phyloP scores from a whole-genome alignment of 1,140 invertebrate genomes.

The Andrena cerasifolii region DNA sequence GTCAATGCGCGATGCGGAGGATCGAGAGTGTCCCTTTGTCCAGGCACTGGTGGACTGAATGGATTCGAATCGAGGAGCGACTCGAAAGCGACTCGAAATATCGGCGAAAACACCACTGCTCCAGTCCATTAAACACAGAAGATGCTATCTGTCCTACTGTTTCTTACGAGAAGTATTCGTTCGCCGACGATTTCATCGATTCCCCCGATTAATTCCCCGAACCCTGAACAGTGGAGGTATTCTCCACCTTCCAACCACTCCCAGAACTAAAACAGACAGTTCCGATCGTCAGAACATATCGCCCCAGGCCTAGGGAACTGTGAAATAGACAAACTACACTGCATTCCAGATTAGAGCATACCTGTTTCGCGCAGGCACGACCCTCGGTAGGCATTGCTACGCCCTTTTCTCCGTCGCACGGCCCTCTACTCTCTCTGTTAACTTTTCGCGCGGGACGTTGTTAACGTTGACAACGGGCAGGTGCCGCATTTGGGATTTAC shows the following conservation, averaged over 20 bases:
- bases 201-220: neutral
- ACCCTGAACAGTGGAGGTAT: too few species aligned
- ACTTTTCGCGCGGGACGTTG: too few species aligned
- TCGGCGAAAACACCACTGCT: slow-evolving; percentile 29
- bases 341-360: too few species aligned
- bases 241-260: neutral
- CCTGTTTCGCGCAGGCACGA: too few species aligned
- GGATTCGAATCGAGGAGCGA: slow-evolving; percentile 25
- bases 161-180: neutral
- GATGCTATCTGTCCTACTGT: slow-evolving; percentile 24
- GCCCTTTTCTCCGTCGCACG: too few species aligned
- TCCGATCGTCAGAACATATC: neutral
- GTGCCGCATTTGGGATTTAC: too few species aligned
- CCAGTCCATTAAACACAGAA: slow-evolving; percentile 28
- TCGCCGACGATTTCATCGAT: slow-evolving; percentile 4
- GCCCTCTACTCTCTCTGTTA: too few species aligned
- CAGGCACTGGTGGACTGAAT: slow-evolving; percentile 16
- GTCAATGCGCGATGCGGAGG: slow-evolving; percentile 37
- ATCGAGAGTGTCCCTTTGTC: slow-evolving; percentile 57
- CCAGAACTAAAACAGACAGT: neutral
- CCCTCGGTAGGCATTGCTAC: too few species aligned
- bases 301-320: neutral
- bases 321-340: too few species aligned
- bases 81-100: slow-evolving; percentile 39
- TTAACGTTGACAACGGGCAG: too few species aligned